phyloP scores from a whole-genome alignment of 2,888 invertebrate genomes.

The Azorinus chamasolen region DNA sequence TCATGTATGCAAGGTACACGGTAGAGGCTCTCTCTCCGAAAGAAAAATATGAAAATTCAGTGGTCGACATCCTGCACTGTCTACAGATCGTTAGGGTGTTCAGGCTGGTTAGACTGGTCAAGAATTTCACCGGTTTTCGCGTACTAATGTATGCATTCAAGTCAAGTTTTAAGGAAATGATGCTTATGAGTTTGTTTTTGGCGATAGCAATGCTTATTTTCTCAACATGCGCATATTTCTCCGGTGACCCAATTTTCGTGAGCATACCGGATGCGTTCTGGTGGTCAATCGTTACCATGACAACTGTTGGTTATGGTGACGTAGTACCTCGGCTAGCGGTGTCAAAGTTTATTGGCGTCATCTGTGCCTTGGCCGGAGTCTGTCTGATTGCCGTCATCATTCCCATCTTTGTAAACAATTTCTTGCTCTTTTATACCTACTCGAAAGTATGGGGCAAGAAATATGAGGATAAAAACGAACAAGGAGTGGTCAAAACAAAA shows the following conservation, averaged over 20 bases:
- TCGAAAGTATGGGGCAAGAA: constrained; percentile 67
- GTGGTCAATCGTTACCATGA: constrained; percentile 83
- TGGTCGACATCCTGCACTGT: constrained; percentile 72
- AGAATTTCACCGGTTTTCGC: constrained; percentile 76
- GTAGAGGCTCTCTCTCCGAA: constrained; percentile 62
- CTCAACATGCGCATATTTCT: constrained; percentile 76
- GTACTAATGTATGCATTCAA: constrained; percentile 77
- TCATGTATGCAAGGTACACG: constrained; percentile 71
- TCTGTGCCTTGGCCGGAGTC: constrained; percentile 77
- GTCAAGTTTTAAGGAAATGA: constrained; percentile 74
- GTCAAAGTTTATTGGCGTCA: constrained; percentile 72
- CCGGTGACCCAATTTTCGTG: constrained; percentile 68
- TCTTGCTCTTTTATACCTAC: constrained; percentile 75
- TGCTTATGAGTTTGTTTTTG: constrained; percentile 76
- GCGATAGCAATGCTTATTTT: constrained; percentile 77
- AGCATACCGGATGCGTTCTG: constrained; percentile 80
- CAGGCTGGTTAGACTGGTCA: constrained; percentile 75
- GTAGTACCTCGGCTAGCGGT: constrained; percentile 68
- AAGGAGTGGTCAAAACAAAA: constrained; percentile 8
- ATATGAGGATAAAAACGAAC: constrained; percentile 13
- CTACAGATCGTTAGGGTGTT: constrained; percentile 76
- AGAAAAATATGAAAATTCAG: constrained; percentile 67
- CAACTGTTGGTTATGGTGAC: constrained; percentile 83
- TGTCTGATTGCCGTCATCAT: constrained; percentile 79
- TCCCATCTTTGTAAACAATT: constrained; percentile 82